Percentiles rank a stretch among this genome's conserved stretches.
Evolutionary conservation across 2,888 invertebrate species (phyloP).

Genomic region (Automeris io): DNA sequence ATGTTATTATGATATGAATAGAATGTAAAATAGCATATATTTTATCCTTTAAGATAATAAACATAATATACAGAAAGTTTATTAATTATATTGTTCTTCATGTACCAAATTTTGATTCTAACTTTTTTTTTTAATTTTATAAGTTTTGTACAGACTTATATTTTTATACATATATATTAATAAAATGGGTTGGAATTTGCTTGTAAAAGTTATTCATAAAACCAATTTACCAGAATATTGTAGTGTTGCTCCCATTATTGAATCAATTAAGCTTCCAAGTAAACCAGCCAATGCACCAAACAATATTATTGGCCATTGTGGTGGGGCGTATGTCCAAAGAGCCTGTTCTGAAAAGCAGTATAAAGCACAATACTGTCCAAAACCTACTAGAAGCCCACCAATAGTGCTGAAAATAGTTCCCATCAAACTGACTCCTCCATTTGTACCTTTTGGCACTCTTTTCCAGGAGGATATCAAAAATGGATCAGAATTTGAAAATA

Average conservation of each 20-base stretch:
- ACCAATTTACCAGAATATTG: slow-evolving; percentile 86
- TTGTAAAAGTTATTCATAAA: slow-evolving; percentile 3
- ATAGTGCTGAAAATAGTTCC: slow-evolving; percentile 77
- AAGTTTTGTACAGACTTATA: too few species aligned
- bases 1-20: too few species aligned
- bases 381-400: slow-evolving; percentile 84
- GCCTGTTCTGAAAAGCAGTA: slow-evolving; percentile 79
- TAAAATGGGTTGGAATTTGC: too few species aligned
- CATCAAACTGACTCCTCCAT: slow-evolving; percentile 86
- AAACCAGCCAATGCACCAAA: slow-evolving; percentile 85
- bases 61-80: too few species aligned
- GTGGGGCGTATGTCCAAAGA: slow-evolving; percentile 76
- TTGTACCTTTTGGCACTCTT: slow-evolving; percentile 90
- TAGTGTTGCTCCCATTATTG: slow-evolving; percentile 88
- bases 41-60: too few species aligned
- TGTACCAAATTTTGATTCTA: too few species aligned
- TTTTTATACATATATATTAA: too few species aligned
- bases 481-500: slow-evolving; percentile 81
- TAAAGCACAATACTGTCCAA: slow-evolving; percentile 82
- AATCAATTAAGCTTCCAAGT: slow-evolving; percentile 89
- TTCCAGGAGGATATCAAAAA: slow-evolving; percentile 84
- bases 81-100: too few species aligned
- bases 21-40: too few species aligned
- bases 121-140: too few species aligned
- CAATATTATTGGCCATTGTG: slow-evolving; percentile 88